A percentile compares a stretch with the other conserved stretches of the same genome.
phyloP scores from a whole-genome alignment of 2,113 vertebrate genomes.

The Hemibagrus wyckioides region DNA sequence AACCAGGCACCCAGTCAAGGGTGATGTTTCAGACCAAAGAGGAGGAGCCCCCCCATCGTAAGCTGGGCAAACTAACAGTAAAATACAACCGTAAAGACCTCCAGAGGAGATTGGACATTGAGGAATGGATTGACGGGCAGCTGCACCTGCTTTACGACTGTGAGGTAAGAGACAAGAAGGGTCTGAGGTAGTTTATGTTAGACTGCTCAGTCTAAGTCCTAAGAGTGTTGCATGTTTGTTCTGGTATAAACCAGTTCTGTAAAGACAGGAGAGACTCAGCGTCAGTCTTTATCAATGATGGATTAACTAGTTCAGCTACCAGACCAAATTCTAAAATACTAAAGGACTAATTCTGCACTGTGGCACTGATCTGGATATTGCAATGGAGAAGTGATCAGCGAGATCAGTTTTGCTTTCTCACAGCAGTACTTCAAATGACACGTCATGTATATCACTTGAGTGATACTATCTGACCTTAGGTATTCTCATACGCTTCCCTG shows the following conservation, averaged over 20 bases:
- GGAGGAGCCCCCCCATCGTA: conserved; percentile 77
- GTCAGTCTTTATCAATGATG: not conserved
- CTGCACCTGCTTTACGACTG: conserved; percentile 91
- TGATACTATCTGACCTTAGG: not conserved
- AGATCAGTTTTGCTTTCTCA: not conserved
- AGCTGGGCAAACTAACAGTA: conserved; percentile 88
- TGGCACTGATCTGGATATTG: not conserved
- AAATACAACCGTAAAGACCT: conserved; percentile 94
- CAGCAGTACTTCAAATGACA: not conserved
- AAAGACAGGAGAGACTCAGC: not conserved
- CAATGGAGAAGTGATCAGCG: not conserved
- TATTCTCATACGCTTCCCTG: not conserved
- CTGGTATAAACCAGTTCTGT: not conserved
- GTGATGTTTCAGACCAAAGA: conserved; percentile 83
- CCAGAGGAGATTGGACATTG: conserved; percentile 90
- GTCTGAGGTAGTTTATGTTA: conserved; percentile 22
- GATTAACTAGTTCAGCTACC: not conserved
- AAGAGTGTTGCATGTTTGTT: not conserved
- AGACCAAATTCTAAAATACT: not conserved
- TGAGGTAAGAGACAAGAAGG: conserved; percentile 72
- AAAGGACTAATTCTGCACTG: not conserved
- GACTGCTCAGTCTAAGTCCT: not conserved
- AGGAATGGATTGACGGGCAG: conserved; percentile 91
- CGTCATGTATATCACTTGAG: not conserved
- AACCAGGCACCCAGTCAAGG: conserved; percentile 77